Conservation (phyloP, 2,113 vertebrate genomes). For the Taurulus bubalis region DNA sequence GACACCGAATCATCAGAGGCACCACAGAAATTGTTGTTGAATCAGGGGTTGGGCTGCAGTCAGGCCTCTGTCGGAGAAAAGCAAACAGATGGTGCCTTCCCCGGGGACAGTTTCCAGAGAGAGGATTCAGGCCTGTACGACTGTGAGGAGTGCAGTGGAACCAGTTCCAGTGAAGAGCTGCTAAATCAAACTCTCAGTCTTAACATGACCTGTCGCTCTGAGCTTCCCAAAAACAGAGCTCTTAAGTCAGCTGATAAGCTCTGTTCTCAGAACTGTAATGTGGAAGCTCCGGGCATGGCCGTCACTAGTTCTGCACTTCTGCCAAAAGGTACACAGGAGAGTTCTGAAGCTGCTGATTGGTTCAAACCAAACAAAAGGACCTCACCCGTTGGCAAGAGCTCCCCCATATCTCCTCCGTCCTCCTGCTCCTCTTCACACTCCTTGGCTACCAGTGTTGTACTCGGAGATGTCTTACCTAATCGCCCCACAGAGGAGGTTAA, state of each 20-base stretch:
- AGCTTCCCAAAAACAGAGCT: conserved; percentile 50
- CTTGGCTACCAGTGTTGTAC: conserved; percentile 70
- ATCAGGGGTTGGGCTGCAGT: conserved; percentile 48
- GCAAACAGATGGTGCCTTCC: conserved; percentile 54
- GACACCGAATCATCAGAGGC: conserved; percentile 10
- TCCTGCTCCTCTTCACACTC: conserved; percentile 71
- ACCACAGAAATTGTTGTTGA: conserved; percentile 34
- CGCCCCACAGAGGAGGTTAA: conserved; percentile 77
- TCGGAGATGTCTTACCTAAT: conserved; percentile 63
- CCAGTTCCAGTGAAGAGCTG: conserved; percentile 86
- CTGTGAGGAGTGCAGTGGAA: conserved; percentile 89
- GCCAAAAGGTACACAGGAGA: conserved; percentile 65
- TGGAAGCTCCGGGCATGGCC: conserved; percentile 84
- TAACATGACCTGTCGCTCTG: conserved; percentile 63
- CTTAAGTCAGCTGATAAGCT: conserved; percentile 76
- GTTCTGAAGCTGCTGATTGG: conserved; percentile 78
- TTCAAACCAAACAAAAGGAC: conserved; percentile 87
- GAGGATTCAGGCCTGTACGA: conserved; percentile 89
- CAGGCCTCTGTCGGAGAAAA: conserved; percentile 50
- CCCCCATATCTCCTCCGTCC: conserved; percentile 84
- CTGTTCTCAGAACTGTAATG: conserved; percentile 84
- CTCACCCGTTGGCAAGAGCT: conserved; percentile 94
- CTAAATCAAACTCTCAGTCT: conserved; percentile 86
- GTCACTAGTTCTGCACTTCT: conserved; percentile 71
- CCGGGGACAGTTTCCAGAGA: conserved; percentile 75